phyloP scores from a whole-genome alignment of 2,888 invertebrate genomes.

The Dolomedes plantarius region DNA sequence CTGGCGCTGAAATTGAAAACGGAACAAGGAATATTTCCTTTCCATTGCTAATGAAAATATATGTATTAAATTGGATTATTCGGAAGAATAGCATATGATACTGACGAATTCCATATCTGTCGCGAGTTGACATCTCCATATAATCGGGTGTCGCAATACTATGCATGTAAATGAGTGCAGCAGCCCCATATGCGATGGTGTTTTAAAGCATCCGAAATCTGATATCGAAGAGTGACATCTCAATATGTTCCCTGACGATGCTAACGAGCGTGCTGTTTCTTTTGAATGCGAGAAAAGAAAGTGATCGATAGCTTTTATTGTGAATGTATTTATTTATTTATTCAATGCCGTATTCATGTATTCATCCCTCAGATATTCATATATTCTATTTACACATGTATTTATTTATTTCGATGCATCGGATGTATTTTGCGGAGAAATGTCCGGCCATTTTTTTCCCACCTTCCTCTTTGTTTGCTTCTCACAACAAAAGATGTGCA shows the following conservation, averaged over 20 bases:
- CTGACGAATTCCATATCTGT: neutral
- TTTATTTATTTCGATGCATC: slow-evolving; percentile 69
- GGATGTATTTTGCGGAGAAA: slow-evolving; percentile 32
- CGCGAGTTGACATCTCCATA: neutral
- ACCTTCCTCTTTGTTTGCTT: slow-evolving; percentile 13
- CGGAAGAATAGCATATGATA: neutral
- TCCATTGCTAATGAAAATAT: neutral
- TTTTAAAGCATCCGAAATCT: slow-evolving; percentile 19
- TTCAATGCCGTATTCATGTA: slow-evolving; percentile 67
- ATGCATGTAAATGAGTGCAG: slow-evolving; percentile 17
- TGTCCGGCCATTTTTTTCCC: slow-evolving; percentile 37
- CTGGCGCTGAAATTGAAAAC: neutral
- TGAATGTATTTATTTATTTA: slow-evolving; percentile 71
- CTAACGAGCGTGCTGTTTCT: slow-evolving; percentile 38
- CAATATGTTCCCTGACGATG: slow-evolving; percentile 12
- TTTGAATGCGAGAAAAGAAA: slow-evolving; percentile 64
- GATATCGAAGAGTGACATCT: slow-evolving; percentile 23
- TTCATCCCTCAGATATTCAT: slow-evolving; percentile 68
- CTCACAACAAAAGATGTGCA: slow-evolving; percentile 21
- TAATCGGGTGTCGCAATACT: slow-evolving; percentile 1
- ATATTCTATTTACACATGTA: slow-evolving; percentile 71
- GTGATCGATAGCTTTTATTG: slow-evolving; percentile 67
- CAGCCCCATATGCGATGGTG: neutral
- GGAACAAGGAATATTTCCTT: neutral
- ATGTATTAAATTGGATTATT: slow-evolving; percentile 5